Evolutionary conservation across 1,140 invertebrate species (phyloP), one percentile per base, ranked within the genome.

Genomic region (Olivierus martensii): DNA sequence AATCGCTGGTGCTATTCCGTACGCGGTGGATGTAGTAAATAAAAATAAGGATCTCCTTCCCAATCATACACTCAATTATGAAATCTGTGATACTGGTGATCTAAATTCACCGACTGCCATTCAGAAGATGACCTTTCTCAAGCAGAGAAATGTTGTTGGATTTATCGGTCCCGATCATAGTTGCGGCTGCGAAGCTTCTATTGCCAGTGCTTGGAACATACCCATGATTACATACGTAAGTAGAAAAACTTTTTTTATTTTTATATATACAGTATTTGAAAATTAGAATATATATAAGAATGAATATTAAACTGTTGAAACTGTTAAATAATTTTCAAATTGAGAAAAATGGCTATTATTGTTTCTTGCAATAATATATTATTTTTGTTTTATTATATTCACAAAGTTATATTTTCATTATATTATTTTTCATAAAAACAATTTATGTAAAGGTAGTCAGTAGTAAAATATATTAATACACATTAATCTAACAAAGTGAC

Each of bases 181-280:
- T 6, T 93, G 89, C 65, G 77, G 76, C 38, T 77, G 82, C 0
- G 89, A 94, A 67, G 89, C 87, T 0, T 72, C 86, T 11, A 79
- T 93, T 1, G 86, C 89, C 0, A 81, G 86, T 0, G 84, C 87
- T 0, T 92, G 87, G 82, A 89, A 92, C 68, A 69, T 89, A 1
- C 87, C 89, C 0, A 83, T 93, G 69, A 87, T 94, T 22, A 88
- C 87, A 9, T 90, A 90, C 64, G 89, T 92, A 72, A 85, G 87
- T 83, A 47, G 46, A 56, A 6, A 1, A 28, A 46, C 19, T 12
- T 45, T 45, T 9, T 21, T 47, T 5, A 14, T n/a, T 36, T 2
- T 22, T 22, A 19, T 22, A 22, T 46, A 6, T 46, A 11, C 15
- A 43, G 41, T 15, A 15, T 43, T 12, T n/a, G n/a, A n/a, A n/a